These are phyloP conservation scores for Megaceryle alcyon DNA, from an alignment of 2,797 vertebrate species.

Conservation along the genomic window DNA sequence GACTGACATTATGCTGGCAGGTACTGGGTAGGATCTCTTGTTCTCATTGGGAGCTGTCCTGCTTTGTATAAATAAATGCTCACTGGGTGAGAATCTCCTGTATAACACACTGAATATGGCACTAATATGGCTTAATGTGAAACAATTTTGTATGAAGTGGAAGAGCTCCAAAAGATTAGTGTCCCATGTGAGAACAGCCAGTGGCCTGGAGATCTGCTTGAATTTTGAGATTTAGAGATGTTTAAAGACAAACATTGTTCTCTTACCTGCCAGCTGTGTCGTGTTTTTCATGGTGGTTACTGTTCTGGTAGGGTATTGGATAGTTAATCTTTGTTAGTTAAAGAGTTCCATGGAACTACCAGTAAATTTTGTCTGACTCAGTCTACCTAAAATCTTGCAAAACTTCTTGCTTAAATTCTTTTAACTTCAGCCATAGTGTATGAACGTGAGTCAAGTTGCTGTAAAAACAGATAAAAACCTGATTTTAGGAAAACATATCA, in stretches of 20 bases:
- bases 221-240: background rate
- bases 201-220: background rate
- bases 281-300: background rate
- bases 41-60: slow-evolving; percentile 24
- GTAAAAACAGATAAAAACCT: background rate
- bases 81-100: background rate
- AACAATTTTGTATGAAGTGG: background rate
- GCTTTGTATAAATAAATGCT: background rate
- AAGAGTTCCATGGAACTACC: background rate
- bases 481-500: background rate
- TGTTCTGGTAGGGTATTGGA: background rate
- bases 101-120: background rate
- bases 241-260: background rate
- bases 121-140: background rate
- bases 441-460: background rate
- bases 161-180: background rate
- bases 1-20: background rate
- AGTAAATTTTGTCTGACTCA: background rate
- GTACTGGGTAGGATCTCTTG: background rate
- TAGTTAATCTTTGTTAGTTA: background rate
- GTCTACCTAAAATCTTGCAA: background rate
- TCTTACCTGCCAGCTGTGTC: background rate
- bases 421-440: background rate
- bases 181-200: background rate
- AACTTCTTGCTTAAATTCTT: background rate